Percentiles rank a stretch among this genome's conserved stretches.
Evolutionary conservation across 2,113 vertebrate species (phyloP).

Genomic region (Pelmatolapia mariae): DNA sequence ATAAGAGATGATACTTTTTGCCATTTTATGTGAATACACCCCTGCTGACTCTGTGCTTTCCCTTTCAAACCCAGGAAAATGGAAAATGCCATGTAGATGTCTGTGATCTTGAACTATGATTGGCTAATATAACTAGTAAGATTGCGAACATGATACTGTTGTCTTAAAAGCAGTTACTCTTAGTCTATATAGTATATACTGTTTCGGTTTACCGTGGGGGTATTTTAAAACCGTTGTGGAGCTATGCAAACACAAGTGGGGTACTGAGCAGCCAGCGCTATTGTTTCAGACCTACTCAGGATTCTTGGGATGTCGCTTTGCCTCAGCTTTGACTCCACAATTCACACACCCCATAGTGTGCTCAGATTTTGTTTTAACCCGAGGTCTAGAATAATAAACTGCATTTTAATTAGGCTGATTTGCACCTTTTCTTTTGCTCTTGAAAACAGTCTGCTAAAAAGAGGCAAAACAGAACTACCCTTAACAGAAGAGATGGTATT

Average conservation of each 20-base stretch:
- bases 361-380: neutral
- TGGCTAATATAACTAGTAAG: neutral
- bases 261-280: neutral
- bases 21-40: constrained; percentile 16
- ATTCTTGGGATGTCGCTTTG: constrained; percentile 38
- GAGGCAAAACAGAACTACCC: neutral
- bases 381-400: neutral
- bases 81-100: neutral
- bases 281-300: constrained; percentile 47
- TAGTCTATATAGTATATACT: neutral
- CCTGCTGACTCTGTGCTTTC: neutral
- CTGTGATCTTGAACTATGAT: neutral
- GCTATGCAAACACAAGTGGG: neutral
- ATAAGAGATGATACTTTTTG: constrained; percentile 18
- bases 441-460: neutral
- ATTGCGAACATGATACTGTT: constrained; percentile 18
- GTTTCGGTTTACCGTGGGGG: constrained; percentile 2
- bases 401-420: neutral
- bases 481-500: neutral
- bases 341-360: constrained; percentile 14
- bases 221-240: constrained; percentile 19
- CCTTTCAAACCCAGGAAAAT: neutral
- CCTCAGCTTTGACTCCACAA: constrained; percentile 13
- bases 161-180: constrained; percentile 11
- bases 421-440: neutral